Conservation (phyloP, 2,113 vertebrate species). For the Excalfactoria chinensis region DNA sequence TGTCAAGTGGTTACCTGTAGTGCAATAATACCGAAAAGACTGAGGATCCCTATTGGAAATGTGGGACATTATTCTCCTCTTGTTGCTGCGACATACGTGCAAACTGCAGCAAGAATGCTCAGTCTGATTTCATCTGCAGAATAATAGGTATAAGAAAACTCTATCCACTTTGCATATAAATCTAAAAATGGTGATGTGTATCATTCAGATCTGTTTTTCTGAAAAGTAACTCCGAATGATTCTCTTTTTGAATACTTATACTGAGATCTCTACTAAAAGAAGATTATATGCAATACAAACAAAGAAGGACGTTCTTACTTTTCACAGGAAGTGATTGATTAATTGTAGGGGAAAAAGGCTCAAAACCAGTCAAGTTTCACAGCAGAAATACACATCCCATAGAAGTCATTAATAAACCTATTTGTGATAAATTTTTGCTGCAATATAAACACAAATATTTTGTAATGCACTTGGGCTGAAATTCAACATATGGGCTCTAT, state of each 20-base stretch:
- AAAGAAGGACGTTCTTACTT: background rate
- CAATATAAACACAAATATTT: background rate
- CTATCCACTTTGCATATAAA: background rate
- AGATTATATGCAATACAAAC: background rate
- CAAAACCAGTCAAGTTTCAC: background rate
- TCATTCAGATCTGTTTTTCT: background rate
- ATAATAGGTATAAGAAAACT: background rate
- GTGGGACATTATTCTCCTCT: background rate
- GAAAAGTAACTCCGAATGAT: background rate
- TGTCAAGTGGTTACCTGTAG: background rate
- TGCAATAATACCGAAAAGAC: background rate
- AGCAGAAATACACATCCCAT: background rate
- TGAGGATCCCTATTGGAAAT: background rate
- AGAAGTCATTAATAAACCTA: background rate
- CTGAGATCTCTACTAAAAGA: background rate
- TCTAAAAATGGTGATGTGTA: background rate
- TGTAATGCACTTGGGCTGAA: background rate
- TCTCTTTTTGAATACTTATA: background rate
- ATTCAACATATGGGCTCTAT: background rate
- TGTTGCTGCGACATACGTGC: background rate
- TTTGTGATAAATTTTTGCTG: background rate
- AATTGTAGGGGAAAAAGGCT: background rate
- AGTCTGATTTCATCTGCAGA: background rate
- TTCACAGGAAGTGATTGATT: background rate
- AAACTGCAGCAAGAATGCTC: background rate